Conservation (phyloP, 1,140 invertebrate genomes). For the Tribolium castaneum region DNA sequence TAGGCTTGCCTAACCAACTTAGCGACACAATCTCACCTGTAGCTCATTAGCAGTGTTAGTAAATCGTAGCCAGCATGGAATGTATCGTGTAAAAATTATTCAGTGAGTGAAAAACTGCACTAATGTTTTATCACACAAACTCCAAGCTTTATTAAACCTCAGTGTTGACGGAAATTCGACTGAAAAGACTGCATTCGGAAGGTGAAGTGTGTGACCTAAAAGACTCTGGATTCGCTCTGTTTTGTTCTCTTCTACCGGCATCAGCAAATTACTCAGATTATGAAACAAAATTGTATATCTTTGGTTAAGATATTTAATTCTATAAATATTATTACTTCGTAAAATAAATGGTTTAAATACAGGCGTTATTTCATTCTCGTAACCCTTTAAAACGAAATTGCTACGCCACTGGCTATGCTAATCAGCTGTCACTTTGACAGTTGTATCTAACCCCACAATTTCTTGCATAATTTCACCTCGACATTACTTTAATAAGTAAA, state of each 20-base stretch:
- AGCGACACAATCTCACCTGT: slow-evolving; percentile 14
- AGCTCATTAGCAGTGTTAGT: slow-evolving; percentile 43
- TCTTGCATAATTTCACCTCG: background rate
- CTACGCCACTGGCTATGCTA: background rate
- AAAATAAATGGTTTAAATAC: slow-evolving; percentile 49
- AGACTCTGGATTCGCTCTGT: slow-evolving; percentile 40
- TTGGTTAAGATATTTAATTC: slow-evolving; percentile 45
- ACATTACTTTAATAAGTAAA: background rate
- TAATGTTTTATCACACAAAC: slow-evolving; percentile 44
- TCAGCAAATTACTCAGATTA: slow-evolving; percentile 46
- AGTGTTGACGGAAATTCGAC: slow-evolving; percentile 42
- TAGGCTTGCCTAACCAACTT: slow-evolving; percentile 17
- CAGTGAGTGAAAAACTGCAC: slow-evolving; percentile 42
- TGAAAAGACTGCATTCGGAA: slow-evolving; percentile 41
- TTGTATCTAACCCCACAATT: background rate
- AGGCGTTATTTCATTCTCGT: background rate
- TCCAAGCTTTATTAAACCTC: slow-evolving; percentile 42
- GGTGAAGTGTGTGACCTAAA: slow-evolving; percentile 44
- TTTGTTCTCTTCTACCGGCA: slow-evolving; percentile 41
- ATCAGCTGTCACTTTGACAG: background rate
- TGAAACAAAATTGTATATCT: slow-evolving; percentile 37
- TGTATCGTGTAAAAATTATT: slow-evolving; percentile 41
- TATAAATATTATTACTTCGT: slow-evolving; percentile 44
- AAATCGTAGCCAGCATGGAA: slow-evolving; percentile 42
- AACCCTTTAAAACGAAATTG: background rate